phyloP scores from a whole-genome alignment of 2,888 invertebrate genomes.

The Morpho helenor region DNA sequence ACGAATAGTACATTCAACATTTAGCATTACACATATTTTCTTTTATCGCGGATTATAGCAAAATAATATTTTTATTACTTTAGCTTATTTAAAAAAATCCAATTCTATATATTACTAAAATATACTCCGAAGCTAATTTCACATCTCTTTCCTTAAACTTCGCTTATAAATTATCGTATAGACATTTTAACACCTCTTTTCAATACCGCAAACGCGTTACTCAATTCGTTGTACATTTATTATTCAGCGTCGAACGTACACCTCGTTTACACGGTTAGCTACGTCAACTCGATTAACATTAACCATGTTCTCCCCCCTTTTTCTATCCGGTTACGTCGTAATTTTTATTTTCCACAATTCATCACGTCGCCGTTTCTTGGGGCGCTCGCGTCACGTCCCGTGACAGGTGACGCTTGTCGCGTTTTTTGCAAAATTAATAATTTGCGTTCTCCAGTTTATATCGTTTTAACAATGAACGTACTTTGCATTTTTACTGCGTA shows the following conservation, averaged over 20 bases:
- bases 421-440: constrained; percentile 56
- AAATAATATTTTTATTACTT: too few species aligned
- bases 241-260: constrained; percentile 20
- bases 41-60: too few species aligned
- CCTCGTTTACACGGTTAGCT: constrained; percentile 25
- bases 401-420: constrained; percentile 57
- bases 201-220: too few species aligned
- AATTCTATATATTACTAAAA: too few species aligned
- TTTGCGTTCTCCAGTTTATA: constrained; percentile 48
- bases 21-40: too few species aligned
- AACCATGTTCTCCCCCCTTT: constrained; percentile 47
- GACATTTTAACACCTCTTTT: too few species aligned
- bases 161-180: too few species aligned
- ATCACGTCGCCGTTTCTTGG: constrained; percentile 45
- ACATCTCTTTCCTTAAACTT: too few species aligned
- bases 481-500: too few species aligned
- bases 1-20: too few species aligned
- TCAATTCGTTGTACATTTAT: constrained; percentile 1
- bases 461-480: constrained; percentile 30
- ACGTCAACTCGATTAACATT: constrained; percentile 55
- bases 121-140: too few species aligned
- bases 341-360: constrained; percentile 68
- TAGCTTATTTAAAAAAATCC: too few species aligned
- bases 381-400: constrained; percentile 35
- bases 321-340: constrained; percentile 50